A percentile compares a stretch with the other conserved stretches of the same genome.
Conservation (phyloP, 2,888 invertebrate genomes). For the Agrochola macilenta region DNA sequence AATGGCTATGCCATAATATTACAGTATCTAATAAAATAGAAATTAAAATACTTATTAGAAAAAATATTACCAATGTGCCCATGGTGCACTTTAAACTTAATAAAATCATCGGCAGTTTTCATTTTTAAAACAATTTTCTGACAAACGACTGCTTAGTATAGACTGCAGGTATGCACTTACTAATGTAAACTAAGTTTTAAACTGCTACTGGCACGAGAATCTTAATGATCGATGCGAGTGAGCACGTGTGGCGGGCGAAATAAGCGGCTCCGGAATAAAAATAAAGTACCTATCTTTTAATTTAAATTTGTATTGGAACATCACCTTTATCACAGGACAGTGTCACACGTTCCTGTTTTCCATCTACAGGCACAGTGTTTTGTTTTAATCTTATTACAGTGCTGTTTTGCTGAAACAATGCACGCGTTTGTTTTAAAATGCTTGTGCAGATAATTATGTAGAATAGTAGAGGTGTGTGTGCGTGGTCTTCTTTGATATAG, state of each 20-base stretch:
- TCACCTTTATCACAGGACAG: constrained; percentile 19
- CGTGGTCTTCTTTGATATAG: background rate
- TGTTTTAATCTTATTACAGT: constrained; percentile 55
- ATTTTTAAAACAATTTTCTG: background rate
- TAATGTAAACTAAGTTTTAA: no score
- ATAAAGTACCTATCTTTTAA: background rate
- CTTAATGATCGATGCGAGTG: no score
- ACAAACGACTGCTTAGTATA: background rate
- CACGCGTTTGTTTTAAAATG: constrained; percentile 28
- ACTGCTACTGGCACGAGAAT: no score
- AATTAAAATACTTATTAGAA: background rate
- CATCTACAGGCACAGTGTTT: constrained; percentile 52
- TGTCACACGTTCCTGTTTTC: constrained; percentile 54
- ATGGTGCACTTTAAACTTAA: background rate
- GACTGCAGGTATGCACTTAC: background rate
- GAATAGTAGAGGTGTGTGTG: background rate
- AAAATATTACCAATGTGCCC: background rate
- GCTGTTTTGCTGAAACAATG: constrained; percentile 34
- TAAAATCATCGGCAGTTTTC: background rate
- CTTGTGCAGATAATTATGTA: constrained; percentile 25
- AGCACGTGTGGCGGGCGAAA: no score
- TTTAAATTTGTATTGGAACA: background rate
- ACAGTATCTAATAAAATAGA: background rate
- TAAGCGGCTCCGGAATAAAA: background rate
- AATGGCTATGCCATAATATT: background rate